Evolutionary conservation across 2,113 vertebrate genomes (phyloP).

Genomic region (Ivindomyrus marchei): DNA sequence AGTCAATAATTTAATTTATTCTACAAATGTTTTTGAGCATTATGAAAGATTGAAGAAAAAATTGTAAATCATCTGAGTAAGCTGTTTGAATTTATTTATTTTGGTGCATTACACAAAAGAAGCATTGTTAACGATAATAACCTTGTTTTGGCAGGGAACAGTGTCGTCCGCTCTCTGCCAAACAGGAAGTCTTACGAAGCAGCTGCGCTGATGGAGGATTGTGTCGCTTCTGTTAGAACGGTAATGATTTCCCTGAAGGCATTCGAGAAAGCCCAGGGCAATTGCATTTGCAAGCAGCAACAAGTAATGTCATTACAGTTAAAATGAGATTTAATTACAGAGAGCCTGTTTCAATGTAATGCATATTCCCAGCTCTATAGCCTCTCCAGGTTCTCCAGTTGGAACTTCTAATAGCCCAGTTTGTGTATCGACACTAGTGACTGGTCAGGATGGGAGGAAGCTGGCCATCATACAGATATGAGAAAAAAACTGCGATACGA

Average conservation of each 20-base stretch:
- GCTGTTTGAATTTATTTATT: neutral
- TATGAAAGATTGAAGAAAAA: neutral
- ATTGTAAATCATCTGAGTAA: neutral
- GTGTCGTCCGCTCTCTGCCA: conserved; percentile 26
- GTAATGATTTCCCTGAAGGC: neutral
- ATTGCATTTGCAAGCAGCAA: neutral
- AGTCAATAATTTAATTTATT: neutral
- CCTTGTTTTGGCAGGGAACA: conserved; percentile 25
- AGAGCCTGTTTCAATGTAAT: neutral
- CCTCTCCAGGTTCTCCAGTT: neutral
- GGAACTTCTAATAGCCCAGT: neutral
- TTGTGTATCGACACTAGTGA: neutral
- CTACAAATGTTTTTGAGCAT: neutral
- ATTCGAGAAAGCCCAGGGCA: conserved; percentile 21
- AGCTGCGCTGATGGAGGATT: conserved; percentile 30
- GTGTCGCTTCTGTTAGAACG: conserved; percentile 14
- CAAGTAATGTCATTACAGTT: neutral
- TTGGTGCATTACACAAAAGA: neutral
- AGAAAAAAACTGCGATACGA: neutral
- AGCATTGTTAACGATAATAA: neutral
- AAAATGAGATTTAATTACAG: neutral
- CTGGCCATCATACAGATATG: neutral
- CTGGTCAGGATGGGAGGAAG: neutral
- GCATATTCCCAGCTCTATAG: neutral
- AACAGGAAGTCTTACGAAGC: conserved; percentile 31